phyloP scores from a whole-genome alignment of 2,797 vertebrate genomes.

The Gambusia yucatana region DNA sequence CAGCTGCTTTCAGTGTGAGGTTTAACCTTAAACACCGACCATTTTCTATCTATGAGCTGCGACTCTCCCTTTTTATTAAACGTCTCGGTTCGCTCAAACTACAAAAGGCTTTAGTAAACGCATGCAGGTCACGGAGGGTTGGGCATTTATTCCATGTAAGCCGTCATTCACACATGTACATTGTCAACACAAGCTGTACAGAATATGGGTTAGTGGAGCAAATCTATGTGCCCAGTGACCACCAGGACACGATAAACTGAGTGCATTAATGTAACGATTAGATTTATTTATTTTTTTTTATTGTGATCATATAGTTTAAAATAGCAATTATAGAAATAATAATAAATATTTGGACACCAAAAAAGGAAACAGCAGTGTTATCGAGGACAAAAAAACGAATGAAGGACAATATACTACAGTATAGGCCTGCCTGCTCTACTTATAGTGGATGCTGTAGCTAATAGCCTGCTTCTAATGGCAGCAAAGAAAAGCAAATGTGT shows the following conservation, averaged over 20 bases:
- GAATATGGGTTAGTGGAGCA: slow-evolving; percentile 80
- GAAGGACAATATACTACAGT: neutral
- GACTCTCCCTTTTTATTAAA: neutral
- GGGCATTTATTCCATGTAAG: neutral
- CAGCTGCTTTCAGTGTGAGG: neutral
- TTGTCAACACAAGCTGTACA: slow-evolving; percentile 25
- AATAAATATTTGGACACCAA: neutral
- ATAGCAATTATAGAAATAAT: neutral
- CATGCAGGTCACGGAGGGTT: slow-evolving; percentile 15
- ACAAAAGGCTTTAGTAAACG: slow-evolving; percentile 7
- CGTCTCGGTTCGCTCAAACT: neutral
- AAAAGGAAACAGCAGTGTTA: neutral
- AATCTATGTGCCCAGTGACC: slow-evolving; percentile 49
- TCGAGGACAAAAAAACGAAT: neutral
- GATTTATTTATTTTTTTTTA: neutral
- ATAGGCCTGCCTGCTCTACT: neutral
- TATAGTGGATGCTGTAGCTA: neutral
- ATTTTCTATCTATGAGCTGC: neutral
- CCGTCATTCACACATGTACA: slow-evolving; percentile 32
- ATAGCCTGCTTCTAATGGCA: neutral
- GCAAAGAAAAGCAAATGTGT: slow-evolving; percentile 1
- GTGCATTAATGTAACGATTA: neutral
- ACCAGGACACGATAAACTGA: neutral
- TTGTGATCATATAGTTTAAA: neutral
- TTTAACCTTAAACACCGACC: slow-evolving; percentile 19